phyloP scores from a whole-genome alignment of 2,888 invertebrate genomes.

The Nephrotoma guestfalica region DNA sequence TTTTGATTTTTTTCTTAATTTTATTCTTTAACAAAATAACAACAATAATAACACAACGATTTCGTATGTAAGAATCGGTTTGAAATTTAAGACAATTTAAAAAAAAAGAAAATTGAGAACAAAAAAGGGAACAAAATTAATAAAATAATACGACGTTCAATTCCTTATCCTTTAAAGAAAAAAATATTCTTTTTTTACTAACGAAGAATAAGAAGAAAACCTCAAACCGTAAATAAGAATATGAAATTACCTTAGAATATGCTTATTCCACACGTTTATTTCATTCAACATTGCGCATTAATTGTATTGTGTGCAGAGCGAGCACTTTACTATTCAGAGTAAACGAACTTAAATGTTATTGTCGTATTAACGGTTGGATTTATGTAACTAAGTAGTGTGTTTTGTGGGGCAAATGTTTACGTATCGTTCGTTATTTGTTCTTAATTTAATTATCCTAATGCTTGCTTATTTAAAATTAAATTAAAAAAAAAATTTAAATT shows the following conservation, averaged over 20 bases:
- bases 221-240: background rate
- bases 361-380: background rate
- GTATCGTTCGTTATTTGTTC: background rate
- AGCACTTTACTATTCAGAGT: background rate
- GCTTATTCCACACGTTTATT: background rate
- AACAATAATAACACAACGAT: background rate
- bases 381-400: background rate
- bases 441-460: too few relatives aligned
- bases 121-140: background rate
- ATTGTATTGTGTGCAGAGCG: background rate
- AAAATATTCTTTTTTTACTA: background rate
- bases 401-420: background rate
- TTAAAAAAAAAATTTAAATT: too few relatives aligned
- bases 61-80: background rate
- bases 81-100: background rate
- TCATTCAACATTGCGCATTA: background rate
- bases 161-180: background rate
- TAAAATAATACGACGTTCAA: background rate
- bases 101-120: background rate
- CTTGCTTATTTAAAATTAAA: too few relatives aligned
- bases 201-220: background rate
- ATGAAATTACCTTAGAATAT: background rate
- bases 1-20: conserved; percentile 1
- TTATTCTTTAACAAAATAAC: background rate
- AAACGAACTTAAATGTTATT: background rate